phyloP scores from a whole-genome alignment of 2,888 invertebrate species.

The Erebia epiphron region DNA sequence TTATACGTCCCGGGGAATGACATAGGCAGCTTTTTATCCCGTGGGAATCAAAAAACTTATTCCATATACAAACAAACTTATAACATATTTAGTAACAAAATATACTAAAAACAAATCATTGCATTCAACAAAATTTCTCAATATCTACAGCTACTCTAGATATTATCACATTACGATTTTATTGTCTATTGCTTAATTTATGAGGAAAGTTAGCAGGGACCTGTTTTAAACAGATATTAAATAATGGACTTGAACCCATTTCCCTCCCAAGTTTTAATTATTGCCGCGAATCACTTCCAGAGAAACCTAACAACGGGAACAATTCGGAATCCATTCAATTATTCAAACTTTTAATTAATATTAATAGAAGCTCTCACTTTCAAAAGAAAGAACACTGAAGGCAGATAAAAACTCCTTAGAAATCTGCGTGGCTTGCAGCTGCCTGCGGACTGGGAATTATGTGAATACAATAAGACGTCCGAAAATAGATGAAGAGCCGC shows the following conservation, averaged over 20 bases:
- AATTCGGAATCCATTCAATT: constrained; percentile 79
- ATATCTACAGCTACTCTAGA: background rate
- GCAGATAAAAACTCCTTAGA: constrained; percentile 80
- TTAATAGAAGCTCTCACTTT: constrained; percentile 80
- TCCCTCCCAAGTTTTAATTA: constrained; percentile 72
- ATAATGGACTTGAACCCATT: constrained; percentile 61
- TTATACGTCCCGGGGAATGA: too few species aligned
- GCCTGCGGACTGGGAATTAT: constrained; percentile 80
- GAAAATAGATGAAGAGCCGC: constrained; percentile 69
- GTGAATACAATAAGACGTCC: constrained; percentile 79
- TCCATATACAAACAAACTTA: too few species aligned
- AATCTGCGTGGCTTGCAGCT: constrained; percentile 78
- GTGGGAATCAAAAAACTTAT: too few species aligned
- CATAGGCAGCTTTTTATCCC: too few species aligned
- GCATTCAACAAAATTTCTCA: background rate
- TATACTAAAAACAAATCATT: background rate
- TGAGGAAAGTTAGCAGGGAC: constrained; percentile 43
- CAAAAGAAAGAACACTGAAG: constrained; percentile 78
- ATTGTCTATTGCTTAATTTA: constrained; percentile 14
- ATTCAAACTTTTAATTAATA: constrained; percentile 83
- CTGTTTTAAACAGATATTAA: constrained; percentile 66
- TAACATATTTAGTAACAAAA: too few species aligned
- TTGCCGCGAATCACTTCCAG: constrained; percentile 70
- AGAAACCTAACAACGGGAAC: constrained; percentile 73
- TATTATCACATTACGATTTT: constrained; percentile 9